Base-by-base conservation (phyloP, 2,888 invertebrate species). In the Campoplex nolae region DNA sequence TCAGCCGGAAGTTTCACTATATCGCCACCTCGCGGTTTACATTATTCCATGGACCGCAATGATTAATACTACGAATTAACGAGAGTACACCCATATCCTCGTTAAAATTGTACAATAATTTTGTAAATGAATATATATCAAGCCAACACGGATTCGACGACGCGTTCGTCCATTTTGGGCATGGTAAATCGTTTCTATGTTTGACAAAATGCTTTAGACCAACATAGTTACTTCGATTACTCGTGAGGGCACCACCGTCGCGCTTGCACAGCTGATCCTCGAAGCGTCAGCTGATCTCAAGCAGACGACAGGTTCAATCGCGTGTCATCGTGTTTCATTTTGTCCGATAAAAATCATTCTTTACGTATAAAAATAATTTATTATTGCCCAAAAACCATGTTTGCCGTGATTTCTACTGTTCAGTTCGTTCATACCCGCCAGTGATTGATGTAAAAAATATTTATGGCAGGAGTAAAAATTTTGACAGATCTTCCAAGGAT, bases 11-110 rank as follows among this genome's bases (percentile, higher is more conserved):
- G 56, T 70, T 68, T 62, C 48, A 79, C 79, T 56, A 58, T 79
- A 70, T 79, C 70, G 79, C 79, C 79, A 79, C 70, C 79, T 79
- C 54, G 70, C 79, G 56, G 79, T 45, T 28, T 32, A 11, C 45
- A 67, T 68, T 78, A 42, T 45, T 58, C 35, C 32, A 18, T 54
- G 18, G 23, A 38, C n/a, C 23, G 3, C 18, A 67, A 42, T 18
- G 7, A 67, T 38, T 51, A 38, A 78, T 56, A 45, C 38, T 9
- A 28, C 28, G 77, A 67, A 56, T 56, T 32, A 35, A 74, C 23
- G 78, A 45, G 51, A 9, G 3, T 23, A 38, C 28, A 2, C n/a
- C 11, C 51, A 56, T 42, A 65, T 51, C n/a, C 56, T 11, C 56
- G 54, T 54, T 38, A 73, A 73, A n/a, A 16, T 35, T 51, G n/a